Base-by-base conservation (phyloP, 2,113 vertebrate genomes). In the Fulmarus glacialis region DNA sequence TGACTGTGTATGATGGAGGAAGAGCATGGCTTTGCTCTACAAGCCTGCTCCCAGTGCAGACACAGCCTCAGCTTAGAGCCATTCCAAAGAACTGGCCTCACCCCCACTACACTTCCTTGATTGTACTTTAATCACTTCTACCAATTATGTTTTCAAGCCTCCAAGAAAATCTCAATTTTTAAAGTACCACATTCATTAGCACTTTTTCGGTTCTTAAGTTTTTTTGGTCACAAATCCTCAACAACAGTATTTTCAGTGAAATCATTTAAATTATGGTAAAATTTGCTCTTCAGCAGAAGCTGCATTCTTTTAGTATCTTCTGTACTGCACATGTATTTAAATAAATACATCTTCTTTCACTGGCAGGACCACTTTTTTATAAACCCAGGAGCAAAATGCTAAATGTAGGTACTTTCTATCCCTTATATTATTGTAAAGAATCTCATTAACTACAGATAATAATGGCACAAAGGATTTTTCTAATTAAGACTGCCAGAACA, bases 1-100 rank as follows among this genome's bases (percentile, higher is more conserved):
- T 8, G 21, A 38, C 22, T 12, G 50, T 4, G 8, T 23, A 4
- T 6, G 14, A 6, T 0, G 3, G 48, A 29, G 12, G 43, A 14
- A 18, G 2, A 53, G 10, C 42, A 23, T 4, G 17, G 21, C 42
- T 48, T 8, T 43, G 40, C 24, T 53, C 75, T 43, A 15, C 3
- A 10, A 48, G 58, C 15, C 74, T 12, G 15, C 2, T 19, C 56
- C 40, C 32, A 30, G 38, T 0, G 19, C 63, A 30, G 17, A 6
- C 4, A 27, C 23, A 40, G 62, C 30, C 22, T 11, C 73, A 87
- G 60, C 36, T 36, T n/a, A 38, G 40, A 59, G 48, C 4, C 47
- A 16, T 27, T n/a, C 63, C 45, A 48, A 22, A 40, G 47, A 58
- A 62, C 34, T 1, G 20, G 42, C 32, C 77, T 68, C 62, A 29